These are phyloP conservation scores for Pristionchus exspectatus DNA, from an alignment of 2,888 invertebrate genomes.

Conservation along the genomic window DNA sequence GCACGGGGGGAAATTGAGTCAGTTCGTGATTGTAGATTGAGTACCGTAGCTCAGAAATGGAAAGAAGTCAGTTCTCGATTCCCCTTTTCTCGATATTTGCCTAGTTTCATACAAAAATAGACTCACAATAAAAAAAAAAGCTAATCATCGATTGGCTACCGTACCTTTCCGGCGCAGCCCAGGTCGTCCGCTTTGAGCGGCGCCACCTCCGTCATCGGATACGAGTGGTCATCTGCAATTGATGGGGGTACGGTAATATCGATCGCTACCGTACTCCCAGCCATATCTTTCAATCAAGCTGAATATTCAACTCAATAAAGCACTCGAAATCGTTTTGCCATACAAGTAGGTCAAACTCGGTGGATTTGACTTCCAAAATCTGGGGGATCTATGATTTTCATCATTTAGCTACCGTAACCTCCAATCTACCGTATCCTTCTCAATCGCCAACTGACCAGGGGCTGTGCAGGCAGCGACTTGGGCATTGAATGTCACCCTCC, in stretches of 20 bases:
- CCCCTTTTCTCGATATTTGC: too few relatives aligned
- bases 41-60: neutral
- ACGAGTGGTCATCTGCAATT: conserved; percentile 68
- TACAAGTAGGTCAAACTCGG: neutral
- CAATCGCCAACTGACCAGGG: conserved; percentile 62
- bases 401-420: neutral
- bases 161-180: conserved; percentile 45
- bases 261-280: neutral
- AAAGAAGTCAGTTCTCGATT: conserved; percentile 5
- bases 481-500: conserved; percentile 75
- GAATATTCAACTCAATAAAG: neutral
- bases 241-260: neutral
- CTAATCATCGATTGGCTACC: neutral
- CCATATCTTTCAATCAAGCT: too few relatives aligned
- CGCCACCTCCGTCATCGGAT: conserved; percentile 69
- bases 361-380: too few relatives aligned
- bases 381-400: too few relatives aligned
- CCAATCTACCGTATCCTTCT: neutral
- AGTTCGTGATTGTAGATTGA: neutral
- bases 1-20: neutral
- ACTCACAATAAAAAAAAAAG: neutral
- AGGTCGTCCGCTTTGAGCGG: conserved; percentile 72
- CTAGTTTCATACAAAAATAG: too few relatives aligned
- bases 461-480: conserved; percentile 76
- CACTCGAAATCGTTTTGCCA: neutral